Base-by-base conservation (phyloP, 2,797 vertebrate genomes). In the Epinephelus malabaricus region DNA sequence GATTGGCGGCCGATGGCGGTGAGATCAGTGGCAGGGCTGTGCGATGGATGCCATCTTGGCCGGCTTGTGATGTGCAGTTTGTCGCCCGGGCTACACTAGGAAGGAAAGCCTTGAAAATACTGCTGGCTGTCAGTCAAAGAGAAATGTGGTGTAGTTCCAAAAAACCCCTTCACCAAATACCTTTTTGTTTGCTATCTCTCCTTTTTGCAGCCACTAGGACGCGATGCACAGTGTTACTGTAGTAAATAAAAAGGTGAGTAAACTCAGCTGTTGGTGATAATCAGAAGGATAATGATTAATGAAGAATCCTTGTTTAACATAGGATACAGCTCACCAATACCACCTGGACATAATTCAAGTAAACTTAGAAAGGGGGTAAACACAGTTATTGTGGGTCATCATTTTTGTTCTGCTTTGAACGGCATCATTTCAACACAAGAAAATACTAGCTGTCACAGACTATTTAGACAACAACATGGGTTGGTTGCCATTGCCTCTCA, bases 51-150 rank as follows among this genome's bases (percentile, higher is more conserved):
- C 91, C 92, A 94, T 93, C 90, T 94, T 93, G 92, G 93, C 92
- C 83, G 77, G 88, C 92, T 89, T 94, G 87, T 93, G 93, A 94
- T 93, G 94, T 91, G 92, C 90, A 90, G 94, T 93, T 94, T 94
- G 92, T 93, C 89, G 92, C 91, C 86, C 58, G 56, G 88, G 90
- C 88, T 88, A 89, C 90, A 86, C 80, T 73, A 82, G 86, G 91
- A 93, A 89, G 90, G 90, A 88, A 91, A 91, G 92, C 91, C 89
- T 94, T 93, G 92, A 90, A 93, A 93, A 93, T 92, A 91, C 88
- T 90, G 91, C 91, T 92, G 92, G 91, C 91, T 94, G 94, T 93
- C 94, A 94, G 81, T 94, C 90, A 92, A 86, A 94, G 87, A 93
- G 68, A 91, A 81, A 86, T 90, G 90, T 88, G 89, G 74, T 90